Percentiles rank a stretch among this genome's conserved stretches.
These are phyloP conservation scores for Cyrtodaria siliqua DNA, from an alignment of 2,888 invertebrate species.

Conservation along the genomic window DNA sequence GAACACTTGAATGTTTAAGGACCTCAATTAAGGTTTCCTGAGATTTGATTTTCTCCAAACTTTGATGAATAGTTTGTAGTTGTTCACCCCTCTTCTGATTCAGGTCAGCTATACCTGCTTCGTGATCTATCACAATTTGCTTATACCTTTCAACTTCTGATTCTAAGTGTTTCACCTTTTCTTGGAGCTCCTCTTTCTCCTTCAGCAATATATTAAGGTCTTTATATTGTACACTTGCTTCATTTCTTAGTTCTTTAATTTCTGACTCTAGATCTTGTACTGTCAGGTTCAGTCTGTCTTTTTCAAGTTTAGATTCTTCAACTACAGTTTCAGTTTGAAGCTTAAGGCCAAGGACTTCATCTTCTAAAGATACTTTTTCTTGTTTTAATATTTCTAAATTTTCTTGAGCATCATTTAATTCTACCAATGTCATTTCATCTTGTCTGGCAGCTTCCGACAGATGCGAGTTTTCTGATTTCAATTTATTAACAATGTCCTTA, in stretches of 20 bases:
- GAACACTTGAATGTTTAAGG: conserved; percentile 57
- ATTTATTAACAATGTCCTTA: conserved; percentile 4
- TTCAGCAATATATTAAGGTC: conserved; percentile 38
- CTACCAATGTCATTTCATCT: conserved; percentile 14
- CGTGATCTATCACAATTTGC: conserved; percentile 54
- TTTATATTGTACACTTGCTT: conserved; percentile 14
- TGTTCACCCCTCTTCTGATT: conserved; percentile 61
- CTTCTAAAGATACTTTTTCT: conserved; percentile 39
- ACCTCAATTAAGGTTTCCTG: conserved; percentile 65
- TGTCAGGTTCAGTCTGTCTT: conserved; percentile 33
- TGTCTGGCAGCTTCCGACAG: conserved; percentile 24
- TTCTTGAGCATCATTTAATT: conserved; percentile 36
- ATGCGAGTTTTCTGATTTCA: conserved; percentile 16
- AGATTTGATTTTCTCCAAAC: conserved; percentile 35
- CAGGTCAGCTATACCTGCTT: conserved; percentile 66
- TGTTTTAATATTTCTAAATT: conserved; percentile 26
- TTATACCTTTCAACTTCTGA: conserved; percentile 47
- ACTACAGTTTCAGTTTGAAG: conserved; percentile 18
- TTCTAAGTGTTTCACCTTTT: conserved; percentile 60
- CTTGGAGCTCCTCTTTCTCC: conserved; percentile 64
- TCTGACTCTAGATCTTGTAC: conserved; percentile 34
- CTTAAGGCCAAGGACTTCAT: conserved; percentile 26
- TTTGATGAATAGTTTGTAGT: conserved; percentile 48
- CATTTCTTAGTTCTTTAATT: conserved; percentile 21
- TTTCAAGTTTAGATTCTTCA: conserved; percentile 37